A percentile compares a stretch with the other conserved stretches of the same genome.
Evolutionary conservation across 2,797 vertebrate genomes (phyloP).

Genomic region (Synanceia verrucosa): DNA sequence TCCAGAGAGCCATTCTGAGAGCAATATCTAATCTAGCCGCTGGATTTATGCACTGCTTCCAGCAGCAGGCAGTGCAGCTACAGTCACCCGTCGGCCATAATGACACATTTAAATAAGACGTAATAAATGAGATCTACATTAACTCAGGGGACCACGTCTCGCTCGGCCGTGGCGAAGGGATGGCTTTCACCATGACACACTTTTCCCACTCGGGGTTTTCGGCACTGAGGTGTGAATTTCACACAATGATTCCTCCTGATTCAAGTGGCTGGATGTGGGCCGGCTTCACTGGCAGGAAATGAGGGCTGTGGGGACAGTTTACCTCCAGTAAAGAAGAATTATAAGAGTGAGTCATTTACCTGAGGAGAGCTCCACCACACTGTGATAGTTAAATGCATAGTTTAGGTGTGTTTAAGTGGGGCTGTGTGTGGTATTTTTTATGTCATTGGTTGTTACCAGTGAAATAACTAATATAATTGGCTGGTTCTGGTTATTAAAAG

Average conservation of each 20-base stretch:
- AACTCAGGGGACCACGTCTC: constrained; percentile 29
- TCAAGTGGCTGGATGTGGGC: constrained; percentile 13
- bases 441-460: too few relatives aligned
- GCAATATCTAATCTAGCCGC: constrained; percentile 50
- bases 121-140: constrained; percentile 55
- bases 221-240: constrained; percentile 26
- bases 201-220: constrained; percentile 11
- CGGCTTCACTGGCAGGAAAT: constrained; percentile 15
- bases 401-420: background rate
- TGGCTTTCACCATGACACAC: constrained; percentile 48
- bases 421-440: background rate
- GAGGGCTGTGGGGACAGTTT: background rate
- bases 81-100: constrained; percentile 38
- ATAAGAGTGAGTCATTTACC: constrained; percentile 5
- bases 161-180: constrained; percentile 23
- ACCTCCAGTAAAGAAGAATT: background rate
- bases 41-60: constrained; percentile 53
- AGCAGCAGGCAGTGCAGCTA: constrained; percentile 28
- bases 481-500: too few relatives aligned
- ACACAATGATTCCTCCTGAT: constrained; percentile 26
- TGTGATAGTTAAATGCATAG: background rate
- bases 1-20: constrained; percentile 49
- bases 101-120: constrained; percentile 65
- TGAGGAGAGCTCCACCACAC: background rate
- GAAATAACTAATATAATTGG: too few relatives aligned